A percentile compares a stretch with the other conserved stretches of the same genome.
Evolutionary conservation across 2,888 invertebrate species (phyloP).

Genomic region (Amblyteles armatorius): DNA sequence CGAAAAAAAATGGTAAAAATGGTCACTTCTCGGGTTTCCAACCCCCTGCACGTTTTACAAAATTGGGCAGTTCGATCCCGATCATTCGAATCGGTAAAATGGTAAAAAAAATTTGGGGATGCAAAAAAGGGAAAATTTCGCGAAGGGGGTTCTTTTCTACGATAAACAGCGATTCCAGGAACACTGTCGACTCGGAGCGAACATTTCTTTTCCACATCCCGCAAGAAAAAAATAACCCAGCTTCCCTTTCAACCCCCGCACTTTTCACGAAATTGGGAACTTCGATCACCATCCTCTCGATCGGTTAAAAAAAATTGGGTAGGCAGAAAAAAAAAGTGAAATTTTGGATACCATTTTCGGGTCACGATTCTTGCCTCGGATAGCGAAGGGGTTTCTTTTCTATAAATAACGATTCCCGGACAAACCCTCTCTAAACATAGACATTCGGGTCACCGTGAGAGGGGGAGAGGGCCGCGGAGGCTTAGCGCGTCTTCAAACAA

Average conservation of each 20-base stretch:
- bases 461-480: conserved; percentile 57
- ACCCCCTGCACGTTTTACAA: too few relatives aligned
- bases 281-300: not conserved
- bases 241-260: too few relatives aligned
- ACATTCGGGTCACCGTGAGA: conserved; percentile 78
- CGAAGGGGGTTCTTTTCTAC: conserved; percentile 77
- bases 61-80: not conserved
- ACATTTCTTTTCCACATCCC: too few relatives aligned
- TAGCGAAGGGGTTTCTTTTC: conserved; percentile 77
- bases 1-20: too few relatives aligned
- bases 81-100: not conserved
- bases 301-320: not conserved
- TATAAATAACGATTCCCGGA: conserved; percentile 76
- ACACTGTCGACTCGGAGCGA: conserved; percentile 53
- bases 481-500: conserved; percentile 36
- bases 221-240: too few relatives aligned
- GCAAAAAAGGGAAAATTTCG: conserved; percentile 18
- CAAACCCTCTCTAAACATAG: conserved; percentile 73
- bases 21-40: too few relatives aligned
- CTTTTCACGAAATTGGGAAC: too few relatives aligned
- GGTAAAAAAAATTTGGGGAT: not conserved
- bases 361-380: conserved; percentile 65
- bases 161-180: conserved; percentile 75
- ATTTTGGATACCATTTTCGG: not conserved
- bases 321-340: not conserved